phyloP scores from a whole-genome alignment of 2,888 invertebrate genomes.

The Acanthopleura granulata region DNA sequence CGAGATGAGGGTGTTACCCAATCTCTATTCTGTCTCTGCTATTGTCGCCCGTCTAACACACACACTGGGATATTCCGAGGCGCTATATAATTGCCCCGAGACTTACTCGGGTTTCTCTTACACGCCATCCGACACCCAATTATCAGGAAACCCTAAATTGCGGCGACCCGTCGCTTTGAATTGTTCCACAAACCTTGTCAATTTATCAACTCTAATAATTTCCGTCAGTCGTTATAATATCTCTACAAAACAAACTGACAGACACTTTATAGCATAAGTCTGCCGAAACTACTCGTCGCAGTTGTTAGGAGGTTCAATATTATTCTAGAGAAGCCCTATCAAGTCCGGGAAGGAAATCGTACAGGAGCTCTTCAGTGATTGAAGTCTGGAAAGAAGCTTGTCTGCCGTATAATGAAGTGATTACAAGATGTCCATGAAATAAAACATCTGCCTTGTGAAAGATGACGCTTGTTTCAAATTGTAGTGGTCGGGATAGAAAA shows the following conservation, averaged over 20 bases:
- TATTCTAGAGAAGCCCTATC: constrained; percentile 1
- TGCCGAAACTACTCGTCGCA: neutral
- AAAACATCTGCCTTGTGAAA: no score
- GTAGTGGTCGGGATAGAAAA: no score
- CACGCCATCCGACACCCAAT: neutral
- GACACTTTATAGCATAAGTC: constrained; percentile 5
- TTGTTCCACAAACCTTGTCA: neutral
- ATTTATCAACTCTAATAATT: neutral
- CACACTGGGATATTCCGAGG: no score
- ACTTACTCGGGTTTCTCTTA: neutral
- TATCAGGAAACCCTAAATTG: neutral
- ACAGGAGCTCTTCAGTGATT: neutral
- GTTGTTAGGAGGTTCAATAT: constrained; percentile 9
- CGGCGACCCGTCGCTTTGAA: constrained; percentile 10
- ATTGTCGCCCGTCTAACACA: no score
- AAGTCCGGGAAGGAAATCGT: neutral
- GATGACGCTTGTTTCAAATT: no score
- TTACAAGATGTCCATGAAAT: no score
- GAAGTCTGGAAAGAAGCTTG: no score
- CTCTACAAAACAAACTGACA: constrained; percentile 16
- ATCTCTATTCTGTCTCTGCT: no score
- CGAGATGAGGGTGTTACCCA: no score
- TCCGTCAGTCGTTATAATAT: constrained; percentile 5
- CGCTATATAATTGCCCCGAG: neutral
- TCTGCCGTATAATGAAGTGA: no score